Percentiles rank a stretch among this genome's conserved stretches.
Evolutionary conservation across 1,140 invertebrate genomes (phyloP).

Genomic region (Apocrypta bakeri): DNA sequence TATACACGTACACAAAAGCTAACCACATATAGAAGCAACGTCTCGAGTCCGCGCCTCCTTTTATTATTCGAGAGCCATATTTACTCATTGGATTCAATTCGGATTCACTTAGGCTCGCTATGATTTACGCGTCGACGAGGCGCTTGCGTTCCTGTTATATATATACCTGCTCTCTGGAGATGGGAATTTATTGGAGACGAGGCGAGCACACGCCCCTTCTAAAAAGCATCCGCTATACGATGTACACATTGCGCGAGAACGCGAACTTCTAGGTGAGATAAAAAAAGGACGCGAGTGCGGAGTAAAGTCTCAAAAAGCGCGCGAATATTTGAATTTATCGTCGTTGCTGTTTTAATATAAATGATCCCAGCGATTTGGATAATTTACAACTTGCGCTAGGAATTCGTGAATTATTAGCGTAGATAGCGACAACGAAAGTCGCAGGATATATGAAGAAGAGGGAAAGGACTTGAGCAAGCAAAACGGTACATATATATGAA

Average conservation of each 20-base stretch:
- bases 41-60: conserved; percentile 45
- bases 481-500: conserved; percentile 1
- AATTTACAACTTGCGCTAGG: conserved; percentile 46
- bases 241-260: neutral
- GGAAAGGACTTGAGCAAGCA: conserved; percentile 20
- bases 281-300: conserved; percentile 33
- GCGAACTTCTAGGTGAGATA: conserved; percentile 21
- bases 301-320: conserved; percentile 32
- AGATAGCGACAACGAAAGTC: conserved; percentile 15
- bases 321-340: conserved; percentile 51
- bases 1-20: neutral
- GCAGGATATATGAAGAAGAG: neutral
- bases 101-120: conserved; percentile 70
- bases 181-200: conserved; percentile 70
- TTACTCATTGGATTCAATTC: conserved; percentile 75
- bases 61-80: conserved; percentile 70
- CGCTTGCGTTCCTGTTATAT: conserved; percentile 54
- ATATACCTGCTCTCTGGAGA: conserved; percentile 55
- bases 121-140: conserved; percentile 67
- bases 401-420: conserved; percentile 51
- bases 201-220: conserved; percentile 55
- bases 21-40: neutral
- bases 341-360: conserved; percentile 42
- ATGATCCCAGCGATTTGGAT: conserved; percentile 44
- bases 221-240: conserved; percentile 50